These are phyloP conservation scores for Gymnarchus niloticus DNA, from an alignment of 2,113 vertebrate species.

Conservation along the genomic window DNA sequence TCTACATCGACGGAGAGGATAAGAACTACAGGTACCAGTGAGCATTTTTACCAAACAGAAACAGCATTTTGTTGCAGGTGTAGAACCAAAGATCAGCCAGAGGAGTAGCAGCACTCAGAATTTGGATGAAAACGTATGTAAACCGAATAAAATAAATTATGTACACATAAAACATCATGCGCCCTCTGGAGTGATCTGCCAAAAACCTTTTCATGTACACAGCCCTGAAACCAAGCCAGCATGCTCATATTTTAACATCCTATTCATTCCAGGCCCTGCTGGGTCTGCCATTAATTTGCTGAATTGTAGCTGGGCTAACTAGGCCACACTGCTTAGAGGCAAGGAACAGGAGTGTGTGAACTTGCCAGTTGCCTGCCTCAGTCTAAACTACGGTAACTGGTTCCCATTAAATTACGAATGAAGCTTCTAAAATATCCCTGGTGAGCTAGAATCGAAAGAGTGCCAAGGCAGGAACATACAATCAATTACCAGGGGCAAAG, in stretches of 20 bases:
- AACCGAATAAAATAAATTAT: too few relatives aligned
- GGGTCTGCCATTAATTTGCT: background rate
- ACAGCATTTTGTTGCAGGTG: background rate
- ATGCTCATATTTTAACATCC: background rate
- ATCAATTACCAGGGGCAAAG: background rate
- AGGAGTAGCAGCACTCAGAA: background rate
- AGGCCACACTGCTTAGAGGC: background rate
- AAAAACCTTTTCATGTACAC: too few relatives aligned
- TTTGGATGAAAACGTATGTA: background rate
- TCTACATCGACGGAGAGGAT: constrained; percentile 63
- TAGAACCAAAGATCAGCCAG: background rate
- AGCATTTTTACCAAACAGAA: constrained; percentile 6
- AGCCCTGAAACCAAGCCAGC: background rate
- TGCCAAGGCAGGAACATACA: background rate
- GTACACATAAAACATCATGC: background rate
- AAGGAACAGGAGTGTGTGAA: background rate
- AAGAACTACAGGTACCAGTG: constrained; percentile 66
- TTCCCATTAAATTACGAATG: background rate
- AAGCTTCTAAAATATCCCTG: background rate
- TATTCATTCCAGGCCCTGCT: background rate
- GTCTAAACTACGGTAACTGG: background rate
- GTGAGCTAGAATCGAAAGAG: too few relatives aligned
- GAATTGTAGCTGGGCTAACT: background rate
- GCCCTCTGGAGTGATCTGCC: background rate
- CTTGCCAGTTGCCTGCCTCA: background rate